Percentiles rank a stretch among this genome's conserved stretches.
phyloP scores from a whole-genome alignment of 1,140 invertebrate species.

The Drosophila biarmipes region DNA sequence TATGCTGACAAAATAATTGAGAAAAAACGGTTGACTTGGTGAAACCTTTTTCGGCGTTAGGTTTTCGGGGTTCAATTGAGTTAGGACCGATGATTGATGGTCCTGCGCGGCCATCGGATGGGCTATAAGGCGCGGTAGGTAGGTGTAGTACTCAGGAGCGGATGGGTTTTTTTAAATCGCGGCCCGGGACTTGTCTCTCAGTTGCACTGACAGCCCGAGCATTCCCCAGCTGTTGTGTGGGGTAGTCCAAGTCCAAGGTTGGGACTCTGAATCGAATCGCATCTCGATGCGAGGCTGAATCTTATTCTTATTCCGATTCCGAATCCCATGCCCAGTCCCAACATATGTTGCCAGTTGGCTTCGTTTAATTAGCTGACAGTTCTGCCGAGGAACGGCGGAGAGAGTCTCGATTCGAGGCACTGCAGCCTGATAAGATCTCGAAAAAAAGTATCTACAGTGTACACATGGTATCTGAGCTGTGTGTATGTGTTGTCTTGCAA shows the following conservation, averaged over 20 bases:
- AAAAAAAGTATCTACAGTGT: conserved; percentile 21
- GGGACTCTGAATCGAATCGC: conserved; percentile 14
- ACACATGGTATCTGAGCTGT: conserved; percentile 32
- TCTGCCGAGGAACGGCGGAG: conserved; percentile 29
- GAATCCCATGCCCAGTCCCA: conserved; percentile 25
- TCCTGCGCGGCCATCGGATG: conserved; percentile 7
- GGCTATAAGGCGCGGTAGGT: conserved; percentile 13
- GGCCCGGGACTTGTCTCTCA: conserved; percentile 24
- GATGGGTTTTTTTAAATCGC: conserved; percentile 2
- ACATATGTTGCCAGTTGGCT: conserved; percentile 80
- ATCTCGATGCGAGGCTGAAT: conserved; percentile 13
- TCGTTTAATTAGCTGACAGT: conserved; percentile 80
- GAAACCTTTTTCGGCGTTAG: conserved; percentile 23
- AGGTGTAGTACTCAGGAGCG: conserved; percentile 1
- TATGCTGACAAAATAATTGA: conserved; percentile 80
- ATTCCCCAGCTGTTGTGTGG: conserved; percentile 44
- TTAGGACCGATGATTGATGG: conserved; percentile 37
- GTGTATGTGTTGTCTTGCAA: conserved; percentile 74
- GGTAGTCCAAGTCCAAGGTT: conserved; percentile 52
- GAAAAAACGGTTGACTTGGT: conserved; percentile 51
- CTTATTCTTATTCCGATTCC: conserved; percentile 9
- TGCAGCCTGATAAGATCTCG: conserved; percentile 66
- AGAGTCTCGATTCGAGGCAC: conserved; percentile 22
- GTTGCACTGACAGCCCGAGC: conserved; percentile 30
- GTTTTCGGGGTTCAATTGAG: conserved; percentile 34